These are phyloP conservation scores for Trilocha varians DNA, from an alignment of 2,888 invertebrate genomes.

Conservation along the genomic window DNA sequence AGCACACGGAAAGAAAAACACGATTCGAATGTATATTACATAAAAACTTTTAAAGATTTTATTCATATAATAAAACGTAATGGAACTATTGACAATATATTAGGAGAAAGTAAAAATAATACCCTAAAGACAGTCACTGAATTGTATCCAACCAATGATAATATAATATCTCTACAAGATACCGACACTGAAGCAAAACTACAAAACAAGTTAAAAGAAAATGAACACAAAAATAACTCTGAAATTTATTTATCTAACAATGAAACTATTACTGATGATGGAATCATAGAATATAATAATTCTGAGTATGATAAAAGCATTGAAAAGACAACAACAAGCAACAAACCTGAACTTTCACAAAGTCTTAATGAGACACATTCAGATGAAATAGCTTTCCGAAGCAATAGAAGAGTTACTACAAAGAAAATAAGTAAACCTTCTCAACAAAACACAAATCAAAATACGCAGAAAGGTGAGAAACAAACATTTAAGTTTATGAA, in stretches of 20 bases:
- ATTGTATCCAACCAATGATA: not conserved
- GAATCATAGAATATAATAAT: not conserved
- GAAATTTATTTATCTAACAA: not conserved
- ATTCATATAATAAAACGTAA: not conserved
- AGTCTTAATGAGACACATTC: not conserved
- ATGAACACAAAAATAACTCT: not conserved
- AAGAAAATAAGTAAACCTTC: not conserved
- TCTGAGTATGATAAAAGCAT: not conserved
- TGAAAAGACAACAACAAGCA: not conserved
- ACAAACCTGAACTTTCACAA: not conserved
- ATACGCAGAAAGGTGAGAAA: no score
- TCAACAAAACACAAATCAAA: not conserved
- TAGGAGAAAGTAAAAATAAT: not conserved
- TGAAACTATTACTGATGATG: not conserved
- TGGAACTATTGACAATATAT: not conserved
- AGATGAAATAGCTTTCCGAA: not conserved
- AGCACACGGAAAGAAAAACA: not conserved
- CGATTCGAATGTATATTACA: not conserved
- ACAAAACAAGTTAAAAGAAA: not conserved
- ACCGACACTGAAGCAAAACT: not conserved
- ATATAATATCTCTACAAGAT: not conserved
- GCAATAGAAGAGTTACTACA: not conserved
- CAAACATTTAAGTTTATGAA: no score
- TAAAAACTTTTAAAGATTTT: not conserved
- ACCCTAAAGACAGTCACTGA: not conserved